Conservation (phyloP, 2,797 vertebrate genomes). For the Ambastaia sidthimunki region DNA sequence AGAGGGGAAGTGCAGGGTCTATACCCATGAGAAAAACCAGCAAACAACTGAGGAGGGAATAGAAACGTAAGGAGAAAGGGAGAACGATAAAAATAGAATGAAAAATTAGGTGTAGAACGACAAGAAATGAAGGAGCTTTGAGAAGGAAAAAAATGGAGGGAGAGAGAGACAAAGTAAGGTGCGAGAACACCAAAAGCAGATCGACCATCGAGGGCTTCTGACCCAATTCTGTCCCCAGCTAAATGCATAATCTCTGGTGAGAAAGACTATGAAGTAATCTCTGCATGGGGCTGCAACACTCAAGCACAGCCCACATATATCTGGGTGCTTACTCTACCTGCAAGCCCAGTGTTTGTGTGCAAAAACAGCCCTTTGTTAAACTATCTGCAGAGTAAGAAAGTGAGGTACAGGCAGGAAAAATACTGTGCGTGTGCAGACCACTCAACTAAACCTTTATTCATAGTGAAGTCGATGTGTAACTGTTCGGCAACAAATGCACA, state of each 20-base stretch:
- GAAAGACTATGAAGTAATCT: conserved; percentile 24
- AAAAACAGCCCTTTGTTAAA: conserved; percentile 11
- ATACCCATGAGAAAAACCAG: conserved; percentile 33
- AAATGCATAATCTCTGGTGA: conserved; percentile 50
- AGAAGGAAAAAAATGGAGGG: conserved; percentile 33
- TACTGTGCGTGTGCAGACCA: background rate
- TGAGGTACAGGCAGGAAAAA: background rate
- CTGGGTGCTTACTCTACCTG: conserved; percentile 27
- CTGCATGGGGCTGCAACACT: conserved; percentile 25
- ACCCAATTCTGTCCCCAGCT: conserved; percentile 64
- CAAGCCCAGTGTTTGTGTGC: conserved; percentile 2
- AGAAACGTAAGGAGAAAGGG: conserved; percentile 20
- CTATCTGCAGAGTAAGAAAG: background rate
- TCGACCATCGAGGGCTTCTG: conserved; percentile 49
- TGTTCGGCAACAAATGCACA: background rate
- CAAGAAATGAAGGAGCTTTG: conserved; percentile 33
- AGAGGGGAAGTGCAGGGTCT: background rate
- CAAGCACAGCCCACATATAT: conserved; percentile 53
- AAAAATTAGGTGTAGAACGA: conserved; percentile 29
- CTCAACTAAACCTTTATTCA: background rate
- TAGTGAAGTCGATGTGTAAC: conserved; percentile 10
- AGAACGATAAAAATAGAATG: conserved; percentile 47
- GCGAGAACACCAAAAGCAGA: conserved; percentile 50
- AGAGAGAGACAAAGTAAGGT: conserved; percentile 30
- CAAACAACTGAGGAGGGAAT: conserved; percentile 23